These are phyloP conservation scores for Ophonus ardosiacus DNA, from an alignment of 2,888 invertebrate genomes.

Conservation along the genomic window DNA sequence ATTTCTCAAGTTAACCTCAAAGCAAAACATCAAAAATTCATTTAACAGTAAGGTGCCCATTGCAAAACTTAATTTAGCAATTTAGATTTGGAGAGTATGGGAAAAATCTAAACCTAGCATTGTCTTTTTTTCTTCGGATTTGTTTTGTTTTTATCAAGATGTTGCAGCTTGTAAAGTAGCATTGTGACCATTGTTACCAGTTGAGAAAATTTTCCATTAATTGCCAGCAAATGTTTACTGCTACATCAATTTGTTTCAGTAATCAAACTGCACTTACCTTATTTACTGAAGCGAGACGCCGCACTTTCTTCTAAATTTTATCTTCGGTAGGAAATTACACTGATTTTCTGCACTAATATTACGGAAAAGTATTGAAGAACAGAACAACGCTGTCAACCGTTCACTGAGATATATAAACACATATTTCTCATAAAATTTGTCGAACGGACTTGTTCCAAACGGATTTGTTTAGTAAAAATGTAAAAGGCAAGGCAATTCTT, in stretches of 20 bases:
- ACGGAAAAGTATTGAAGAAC: neutral
- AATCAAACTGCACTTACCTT: constrained; percentile 25
- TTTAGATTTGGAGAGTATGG: constrained; percentile 50
- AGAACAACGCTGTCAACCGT: neutral
- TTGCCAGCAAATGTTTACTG: constrained; percentile 42
- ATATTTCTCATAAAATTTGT: neutral
- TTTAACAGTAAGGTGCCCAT: constrained; percentile 22
- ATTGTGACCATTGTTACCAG: constrained; percentile 56
- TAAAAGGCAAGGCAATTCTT: too few relatives aligned
- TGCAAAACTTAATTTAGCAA: constrained; percentile 33
- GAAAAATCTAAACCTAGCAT: constrained; percentile 42
- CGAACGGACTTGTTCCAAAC: neutral
- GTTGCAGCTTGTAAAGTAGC: constrained; percentile 41
- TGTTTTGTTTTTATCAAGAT: constrained; percentile 60
- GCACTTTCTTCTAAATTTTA: constrained; percentile 26
- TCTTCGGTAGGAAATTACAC: constrained; percentile 18
- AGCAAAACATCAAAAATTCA: neutral
- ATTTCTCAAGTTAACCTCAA: constrained; percentile 11
- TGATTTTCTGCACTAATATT: constrained; percentile 11
- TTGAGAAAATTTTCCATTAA: constrained; percentile 61
- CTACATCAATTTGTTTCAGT: constrained; percentile 39
- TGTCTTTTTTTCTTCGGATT: constrained; percentile 39
- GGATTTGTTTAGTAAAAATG: neutral
- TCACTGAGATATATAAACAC: neutral
- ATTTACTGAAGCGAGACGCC: constrained; percentile 25